phyloP scores from a whole-genome alignment of 2,888 invertebrate genomes.

The Drosophila nr. perissopoda region DNA sequence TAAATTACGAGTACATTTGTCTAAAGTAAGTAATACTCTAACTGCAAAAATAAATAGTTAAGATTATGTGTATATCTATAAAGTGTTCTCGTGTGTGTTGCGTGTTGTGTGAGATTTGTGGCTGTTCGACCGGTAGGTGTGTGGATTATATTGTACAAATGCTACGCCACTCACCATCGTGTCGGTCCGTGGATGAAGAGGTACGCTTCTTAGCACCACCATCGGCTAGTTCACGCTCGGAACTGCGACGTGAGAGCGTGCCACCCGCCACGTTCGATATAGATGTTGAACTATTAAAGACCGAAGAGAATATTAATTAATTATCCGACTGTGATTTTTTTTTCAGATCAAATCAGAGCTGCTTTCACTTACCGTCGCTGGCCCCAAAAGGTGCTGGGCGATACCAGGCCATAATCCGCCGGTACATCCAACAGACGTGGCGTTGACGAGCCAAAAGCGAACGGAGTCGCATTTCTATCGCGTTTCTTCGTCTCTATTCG shows the following conservation, averaged over 20 bases:
- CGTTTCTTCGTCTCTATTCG: slow-evolving; percentile 92
- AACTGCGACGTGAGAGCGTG: slow-evolving; percentile 93
- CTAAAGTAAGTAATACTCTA: slow-evolving; percentile 52
- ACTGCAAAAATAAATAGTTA: slow-evolving; percentile 75
- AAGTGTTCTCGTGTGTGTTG: slow-evolving; percentile 28
- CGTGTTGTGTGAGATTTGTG: slow-evolving; percentile 33
- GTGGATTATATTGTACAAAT: slow-evolving; percentile 1
- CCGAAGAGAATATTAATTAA: background rate
- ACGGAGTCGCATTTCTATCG: slow-evolving; percentile 91
- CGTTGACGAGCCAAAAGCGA: slow-evolving; percentile 96
- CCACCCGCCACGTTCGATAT: slow-evolving; percentile 94
- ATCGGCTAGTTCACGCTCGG: slow-evolving; percentile 91
- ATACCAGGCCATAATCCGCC: slow-evolving; percentile 88
- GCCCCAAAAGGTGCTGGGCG: slow-evolving; percentile 89
- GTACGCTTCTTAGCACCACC: slow-evolving; percentile 90
- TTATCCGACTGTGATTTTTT: too few species aligned
- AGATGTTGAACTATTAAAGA: slow-evolving; percentile 90
- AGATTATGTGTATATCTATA: slow-evolving; percentile 51
- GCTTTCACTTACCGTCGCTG: slow-evolving; percentile 88
- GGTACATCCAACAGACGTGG: slow-evolving; percentile 93
- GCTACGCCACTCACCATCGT: slow-evolving; percentile 86
- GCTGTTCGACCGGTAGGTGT: slow-evolving; percentile 30
- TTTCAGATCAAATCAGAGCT: too few species aligned
- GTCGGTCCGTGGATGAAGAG: slow-evolving; percentile 90
- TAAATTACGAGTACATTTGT: slow-evolving; percentile 46